Evolutionary conservation across 2,888 invertebrate species (phyloP).

Genomic region (Agrochola lota): DNA sequence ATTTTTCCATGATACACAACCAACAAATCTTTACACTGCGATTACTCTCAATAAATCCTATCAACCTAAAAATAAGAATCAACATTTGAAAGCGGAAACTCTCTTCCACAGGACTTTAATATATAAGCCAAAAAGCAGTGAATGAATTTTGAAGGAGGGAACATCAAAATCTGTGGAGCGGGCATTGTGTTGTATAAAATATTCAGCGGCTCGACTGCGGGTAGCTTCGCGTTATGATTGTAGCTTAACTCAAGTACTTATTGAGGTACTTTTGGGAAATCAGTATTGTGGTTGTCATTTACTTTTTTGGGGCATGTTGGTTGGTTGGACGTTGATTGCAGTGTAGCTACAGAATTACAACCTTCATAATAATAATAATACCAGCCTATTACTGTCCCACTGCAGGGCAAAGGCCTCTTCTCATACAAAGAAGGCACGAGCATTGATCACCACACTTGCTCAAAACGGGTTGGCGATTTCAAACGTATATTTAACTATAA

Average conservation of each 20-base stretch:
- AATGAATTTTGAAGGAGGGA: constrained; percentile 60
- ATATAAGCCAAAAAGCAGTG: constrained; percentile 52
- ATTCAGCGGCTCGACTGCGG: constrained; percentile 42
- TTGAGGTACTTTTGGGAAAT: constrained; percentile 41
- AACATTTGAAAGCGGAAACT: constrained; percentile 46
- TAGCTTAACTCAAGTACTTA: constrained; percentile 48
- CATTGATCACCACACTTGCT: background rate
- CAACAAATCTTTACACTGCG: background rate
- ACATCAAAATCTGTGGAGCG: constrained; percentile 59
- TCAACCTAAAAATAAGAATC: constrained; percentile 30
- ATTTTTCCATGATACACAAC: background rate
- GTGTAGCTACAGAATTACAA: too few relatives aligned
- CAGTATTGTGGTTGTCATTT: constrained; percentile 47
- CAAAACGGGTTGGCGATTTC: background rate
- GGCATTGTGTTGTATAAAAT: constrained; percentile 53
- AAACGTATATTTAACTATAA: background rate
- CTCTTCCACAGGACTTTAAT: constrained; percentile 52
- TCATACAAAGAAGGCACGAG: background rate
- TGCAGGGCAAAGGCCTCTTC: background rate
- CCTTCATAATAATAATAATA: background rate
- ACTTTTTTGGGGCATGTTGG: constrained; percentile 9
- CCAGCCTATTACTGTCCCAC: background rate
- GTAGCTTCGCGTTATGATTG: constrained; percentile 41
- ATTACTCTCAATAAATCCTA: constrained; percentile 16
- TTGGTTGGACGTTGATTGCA: constrained; percentile 2